Base-by-base conservation (phyloP, 2,113 vertebrate species). In the Lycaon pictus region DNA sequence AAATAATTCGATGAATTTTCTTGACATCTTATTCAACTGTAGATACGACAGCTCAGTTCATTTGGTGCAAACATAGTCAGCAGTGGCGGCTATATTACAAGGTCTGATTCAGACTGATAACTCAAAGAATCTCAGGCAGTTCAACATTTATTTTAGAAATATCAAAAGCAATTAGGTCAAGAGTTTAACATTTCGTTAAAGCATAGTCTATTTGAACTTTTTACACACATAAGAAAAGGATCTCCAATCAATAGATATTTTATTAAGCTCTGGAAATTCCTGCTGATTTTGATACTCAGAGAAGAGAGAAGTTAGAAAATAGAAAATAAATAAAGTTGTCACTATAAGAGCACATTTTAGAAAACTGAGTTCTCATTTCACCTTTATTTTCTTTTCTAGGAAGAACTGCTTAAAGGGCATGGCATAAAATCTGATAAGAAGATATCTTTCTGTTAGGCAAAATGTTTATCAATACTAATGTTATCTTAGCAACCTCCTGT, bases 121-220 rank as follows among this genome's bases (percentile, higher is more conserved):
- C 11, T 98, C 81, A 96, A 97, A 97, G 74, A 89, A 96, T 63
- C 11, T 95, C 67, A 95, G 10, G 55, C 23, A 91, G 67, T 97
- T 95, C 62, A 95, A 97, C 96, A 97, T 97, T 60, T 98, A 93
- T 97, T 98, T 97, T 97, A 60, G 96, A 98, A 98, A 98, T 84
- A 97, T 65, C 88, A 87, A 91, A 94, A 94, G 77, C 60, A 95
- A 88, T 97, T 98, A 97, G 0, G 27, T 95, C 83, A 72, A 80
- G 96, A 97, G 32, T 83, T 96, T 95, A 96, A 10, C 19, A 97
- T 76, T 76, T 98, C 74, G 94, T 98, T 97, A 97, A 98, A 95
- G 62, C 11, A 85, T 48, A 95, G n/a, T 4, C 17, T 85, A 43
- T 91, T 92, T 96, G 43, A 93, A 92, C 62, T 13, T 90, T 90